A percentile compares a stretch with the other conserved stretches of the same genome.
Conservation (phyloP, 2,888 invertebrate species). For the Eledona agricola region DNA sequence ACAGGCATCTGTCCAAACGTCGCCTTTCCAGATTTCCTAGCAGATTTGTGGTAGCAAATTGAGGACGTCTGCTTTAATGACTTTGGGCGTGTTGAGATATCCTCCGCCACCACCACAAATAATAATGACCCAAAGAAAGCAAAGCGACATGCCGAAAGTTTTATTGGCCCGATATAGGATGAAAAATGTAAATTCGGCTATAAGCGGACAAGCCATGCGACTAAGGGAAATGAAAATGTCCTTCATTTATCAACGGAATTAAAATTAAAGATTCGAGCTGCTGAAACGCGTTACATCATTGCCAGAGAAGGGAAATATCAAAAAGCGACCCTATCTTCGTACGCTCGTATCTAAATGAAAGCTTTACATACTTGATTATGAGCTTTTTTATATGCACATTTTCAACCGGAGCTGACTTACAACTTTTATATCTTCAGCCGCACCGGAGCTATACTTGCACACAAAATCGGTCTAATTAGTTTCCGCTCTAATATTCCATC, state of each 20-base stretch:
- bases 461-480: too few relatives aligned
- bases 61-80: too few relatives aligned
- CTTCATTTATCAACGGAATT: conserved; percentile 48
- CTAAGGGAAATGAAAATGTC: conserved; percentile 47
- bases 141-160: conserved; percentile 26
- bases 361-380: conserved; percentile 36
- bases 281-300: conserved; percentile 40
- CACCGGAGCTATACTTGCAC: too few relatives aligned
- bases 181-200: conserved; percentile 46
- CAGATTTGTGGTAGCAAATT: too few relatives aligned
- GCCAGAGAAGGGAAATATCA: conserved; percentile 12
- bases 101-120: conserved; percentile 7
- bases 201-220: conserved; percentile 38
- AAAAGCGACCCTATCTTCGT: conserved; percentile 24
- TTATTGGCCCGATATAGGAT: conserved; percentile 39
- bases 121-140: conserved; percentile 26
- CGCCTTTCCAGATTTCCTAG: too few relatives aligned
- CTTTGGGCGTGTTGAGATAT: too few relatives aligned
- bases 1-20: too few relatives aligned
- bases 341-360: conserved; percentile 23
- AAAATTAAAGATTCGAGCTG: conserved; percentile 46
- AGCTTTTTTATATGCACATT: conserved; percentile 37
- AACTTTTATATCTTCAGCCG: conserved; percentile 30
- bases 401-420: conserved; percentile 25
- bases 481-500: too few relatives aligned